Evolutionary conservation across 2,797 vertebrate genomes (phyloP), one percentile per base, ranked within the genome.

Genomic region (Denticeps clupeoides): DNA sequence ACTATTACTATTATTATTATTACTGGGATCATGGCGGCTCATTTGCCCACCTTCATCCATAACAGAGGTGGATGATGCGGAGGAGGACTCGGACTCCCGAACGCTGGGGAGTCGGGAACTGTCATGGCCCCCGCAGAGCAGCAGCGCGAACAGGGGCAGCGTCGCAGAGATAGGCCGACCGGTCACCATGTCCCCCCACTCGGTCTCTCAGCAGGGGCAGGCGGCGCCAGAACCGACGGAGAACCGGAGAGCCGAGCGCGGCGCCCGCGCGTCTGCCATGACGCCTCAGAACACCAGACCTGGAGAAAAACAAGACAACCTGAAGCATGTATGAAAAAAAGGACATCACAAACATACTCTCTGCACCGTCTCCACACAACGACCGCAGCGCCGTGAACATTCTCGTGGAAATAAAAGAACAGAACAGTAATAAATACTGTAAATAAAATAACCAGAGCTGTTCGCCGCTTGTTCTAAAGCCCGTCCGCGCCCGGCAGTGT

Each of bases 81-180:
- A 19, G 19, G 56, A 9, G 12, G 50, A 35, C 46, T 54, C 56
- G 38, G 62, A 35, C 21, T 62, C 57, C 50, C 60, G 37, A 55
- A 54, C 40, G 50, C 38, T 8, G 37, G 41, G 62, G 13, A 47
- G n/a, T 15, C 41, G 62, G 32, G 66, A 62, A 41, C 68, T 55
- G 54, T 64, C 63, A 23, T 63, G 59, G 27, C 69, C 63, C n/a
- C 64, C 43, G 63, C 71, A 69, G 47, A 83, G 68, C 47, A 84
- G 53, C 32, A 82, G 63, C 5, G 65, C 71, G 51, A 56, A 74
- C 4, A 76, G 49, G 58, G 61, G 74, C 62, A 78, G 56, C 64
- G 75, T 51, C 9, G 73, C 58, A 18, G 67, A 60, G 27, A 61
- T 47, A 16, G 47, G 65, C 38, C 44, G 69, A 59, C 47, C 59